Evolutionary conservation across 2,888 invertebrate species (phyloP).

Genomic region (Ecdyonurus torrentis): DNA sequence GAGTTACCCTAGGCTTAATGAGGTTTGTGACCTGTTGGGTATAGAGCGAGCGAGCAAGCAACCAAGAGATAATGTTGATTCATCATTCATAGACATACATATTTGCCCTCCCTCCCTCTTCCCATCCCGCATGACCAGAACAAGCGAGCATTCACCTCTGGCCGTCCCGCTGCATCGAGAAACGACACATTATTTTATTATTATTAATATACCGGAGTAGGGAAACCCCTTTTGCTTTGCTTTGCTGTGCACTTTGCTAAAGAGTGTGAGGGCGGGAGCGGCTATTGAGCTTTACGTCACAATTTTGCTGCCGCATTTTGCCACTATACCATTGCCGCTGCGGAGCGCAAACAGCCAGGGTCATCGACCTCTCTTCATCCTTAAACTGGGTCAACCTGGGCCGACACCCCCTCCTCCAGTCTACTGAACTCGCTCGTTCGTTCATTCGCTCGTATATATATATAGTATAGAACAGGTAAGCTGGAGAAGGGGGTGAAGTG

Average conservation of each 20-base stretch:
- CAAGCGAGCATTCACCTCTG: neutral
- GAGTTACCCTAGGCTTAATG: neutral
- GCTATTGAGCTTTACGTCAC: neutral
- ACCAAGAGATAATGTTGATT: neutral
- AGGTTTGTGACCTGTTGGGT: neutral
- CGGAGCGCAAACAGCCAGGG: constrained; percentile 1
- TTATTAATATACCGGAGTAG: too few species aligned
- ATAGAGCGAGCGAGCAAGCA: too few species aligned
- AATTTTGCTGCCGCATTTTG: neutral
- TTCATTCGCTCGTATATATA: too few species aligned
- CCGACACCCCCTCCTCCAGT: constrained; percentile 15
- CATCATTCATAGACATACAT: neutral
- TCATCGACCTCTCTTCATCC: constrained; percentile 5
- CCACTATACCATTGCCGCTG: too few species aligned
- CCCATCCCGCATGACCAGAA: neutral
- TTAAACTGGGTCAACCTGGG: constrained; percentile 12
- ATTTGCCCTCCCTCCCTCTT: neutral
- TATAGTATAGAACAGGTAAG: neutral
- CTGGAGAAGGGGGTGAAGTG: neutral
- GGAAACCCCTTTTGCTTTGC: neutral
- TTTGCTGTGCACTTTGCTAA: neutral
- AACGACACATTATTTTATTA: too few species aligned
- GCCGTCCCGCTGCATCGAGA: neutral
- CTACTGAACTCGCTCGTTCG: constrained; percentile 13
- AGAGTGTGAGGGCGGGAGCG: neutral